A percentile compares a stretch with the other conserved stretches of the same genome.
phyloP scores from a whole-genome alignment of 2,888 invertebrate genomes.

The Penaeus monodon region DNA sequence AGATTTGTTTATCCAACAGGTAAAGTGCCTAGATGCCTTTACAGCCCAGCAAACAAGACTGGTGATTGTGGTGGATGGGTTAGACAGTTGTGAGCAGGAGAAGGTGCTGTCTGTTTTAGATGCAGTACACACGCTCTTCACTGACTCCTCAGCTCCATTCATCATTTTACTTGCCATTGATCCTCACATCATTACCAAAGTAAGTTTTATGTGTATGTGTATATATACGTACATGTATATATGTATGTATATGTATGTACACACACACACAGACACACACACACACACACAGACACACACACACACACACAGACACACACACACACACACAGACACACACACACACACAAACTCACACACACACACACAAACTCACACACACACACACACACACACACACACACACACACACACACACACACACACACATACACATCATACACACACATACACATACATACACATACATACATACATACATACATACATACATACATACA shows the following conservation, averaged over 20 bases:
- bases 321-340: neutral
- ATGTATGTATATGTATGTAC: no score
- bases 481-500: neutral
- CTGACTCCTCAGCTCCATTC: conserved; percentile 93
- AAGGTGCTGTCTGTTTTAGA: conserved; percentile 92
- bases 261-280: no score
- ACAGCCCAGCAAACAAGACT: conserved; percentile 93
- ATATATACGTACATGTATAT: neutral
- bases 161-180: conserved; percentile 96
- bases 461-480: neutral
- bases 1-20: conserved; percentile 71
- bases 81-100: conserved; percentile 98
- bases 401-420: neutral
- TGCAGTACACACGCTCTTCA: conserved; percentile 94
- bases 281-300: neutral
- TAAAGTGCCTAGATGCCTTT: conserved; percentile 92
- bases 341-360: neutral
- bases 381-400: neutral
- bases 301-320: neutral
- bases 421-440: neutral
- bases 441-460: no score
- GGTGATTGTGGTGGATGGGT: conserved; percentile 95
- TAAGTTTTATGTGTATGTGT: conserved; percentile 69
- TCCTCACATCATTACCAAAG: conserved; percentile 98
- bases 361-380: neutral